Conservation (phyloP, 2,888 invertebrate genomes). For the Agelastica alni region DNA sequence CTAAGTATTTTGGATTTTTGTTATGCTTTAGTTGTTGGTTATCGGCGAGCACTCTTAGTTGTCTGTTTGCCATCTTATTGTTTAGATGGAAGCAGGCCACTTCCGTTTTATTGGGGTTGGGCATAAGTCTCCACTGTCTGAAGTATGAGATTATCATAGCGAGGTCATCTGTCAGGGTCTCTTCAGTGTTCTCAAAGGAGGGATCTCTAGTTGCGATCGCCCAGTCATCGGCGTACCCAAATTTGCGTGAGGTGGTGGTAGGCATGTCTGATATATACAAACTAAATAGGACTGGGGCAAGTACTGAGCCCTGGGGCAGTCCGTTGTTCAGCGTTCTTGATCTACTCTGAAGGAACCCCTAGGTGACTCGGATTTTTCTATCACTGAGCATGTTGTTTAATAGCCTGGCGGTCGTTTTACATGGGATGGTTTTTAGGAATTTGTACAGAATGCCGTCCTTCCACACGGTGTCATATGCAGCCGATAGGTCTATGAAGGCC, state of each 20-base stretch:
- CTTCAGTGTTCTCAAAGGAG: not conserved
- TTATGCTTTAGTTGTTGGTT: constrained; percentile 15
- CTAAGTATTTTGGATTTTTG: constrained; percentile 28
- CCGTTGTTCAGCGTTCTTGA: constrained; percentile 28
- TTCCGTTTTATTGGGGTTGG: constrained; percentile 21
- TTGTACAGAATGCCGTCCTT: constrained; percentile 25
- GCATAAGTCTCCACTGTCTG: constrained; percentile 16
- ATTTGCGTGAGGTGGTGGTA: no score
- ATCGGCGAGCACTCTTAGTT: not conserved
- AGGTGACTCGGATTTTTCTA: no score
- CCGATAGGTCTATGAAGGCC: constrained; percentile 21
- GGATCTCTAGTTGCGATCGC: no score
- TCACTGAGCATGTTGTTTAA: no score
- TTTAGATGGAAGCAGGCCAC: constrained; percentile 17
- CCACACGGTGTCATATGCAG: constrained; percentile 26
- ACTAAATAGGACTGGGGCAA: constrained; percentile 28
- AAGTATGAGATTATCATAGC: not conserved
- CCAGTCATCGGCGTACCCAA: no score
- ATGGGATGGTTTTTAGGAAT: constrained; percentile 14
- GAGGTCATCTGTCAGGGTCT: not conserved
- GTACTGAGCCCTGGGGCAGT: constrained; percentile 28
- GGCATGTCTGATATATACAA: constrained; percentile 8
- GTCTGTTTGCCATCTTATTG: constrained; percentile 14
- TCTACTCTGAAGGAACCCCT: no score
- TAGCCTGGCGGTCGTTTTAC: no score